These are phyloP conservation scores for Aleiodes sp. DNA, from an alignment of 1,140 invertebrate species.

Conservation along the genomic window DNA sequence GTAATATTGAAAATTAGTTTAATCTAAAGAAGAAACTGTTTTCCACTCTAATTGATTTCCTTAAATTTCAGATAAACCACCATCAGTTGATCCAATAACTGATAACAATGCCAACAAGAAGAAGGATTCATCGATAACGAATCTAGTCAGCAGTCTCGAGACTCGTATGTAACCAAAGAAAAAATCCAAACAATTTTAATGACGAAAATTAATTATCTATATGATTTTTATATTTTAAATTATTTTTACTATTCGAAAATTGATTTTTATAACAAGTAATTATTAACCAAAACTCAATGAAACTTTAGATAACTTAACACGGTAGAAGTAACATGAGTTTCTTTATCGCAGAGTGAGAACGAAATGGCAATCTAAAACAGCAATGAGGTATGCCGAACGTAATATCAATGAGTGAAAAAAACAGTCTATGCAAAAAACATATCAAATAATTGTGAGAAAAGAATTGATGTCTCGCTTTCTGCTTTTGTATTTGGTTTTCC, in stretches of 20 bases:
- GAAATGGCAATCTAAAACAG: slow-evolving; percentile 45
- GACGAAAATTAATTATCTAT: neutral
- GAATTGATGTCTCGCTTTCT: neutral
- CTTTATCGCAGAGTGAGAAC: slow-evolving; percentile 52
- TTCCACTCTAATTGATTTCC: neutral
- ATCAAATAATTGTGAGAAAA: neutral
- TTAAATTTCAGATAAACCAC: slow-evolving; percentile 53
- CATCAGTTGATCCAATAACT: slow-evolving; percentile 51
- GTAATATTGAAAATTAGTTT: slow-evolving; percentile 36
- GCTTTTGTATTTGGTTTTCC: neutral
- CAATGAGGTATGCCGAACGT: slow-evolving; percentile 47
- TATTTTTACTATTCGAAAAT: neutral
- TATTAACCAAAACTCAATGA: neutral
- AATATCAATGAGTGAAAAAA: neutral
- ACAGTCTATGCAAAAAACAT: neutral
- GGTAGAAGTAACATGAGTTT: slow-evolving; percentile 39
- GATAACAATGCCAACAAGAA: slow-evolving; percentile 47
- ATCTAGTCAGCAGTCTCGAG: slow-evolving; percentile 51
- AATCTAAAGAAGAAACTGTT: neutral
- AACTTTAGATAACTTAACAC: slow-evolving; percentile 24
- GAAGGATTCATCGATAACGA: slow-evolving; percentile 43
- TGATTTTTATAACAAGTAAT: neutral
- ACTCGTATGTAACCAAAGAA: slow-evolving; percentile 46
- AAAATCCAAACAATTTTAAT: neutral
- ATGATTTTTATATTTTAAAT: neutral